phyloP scores from a whole-genome alignment of 2,113 vertebrate species.

The Smithornis capensis region DNA sequence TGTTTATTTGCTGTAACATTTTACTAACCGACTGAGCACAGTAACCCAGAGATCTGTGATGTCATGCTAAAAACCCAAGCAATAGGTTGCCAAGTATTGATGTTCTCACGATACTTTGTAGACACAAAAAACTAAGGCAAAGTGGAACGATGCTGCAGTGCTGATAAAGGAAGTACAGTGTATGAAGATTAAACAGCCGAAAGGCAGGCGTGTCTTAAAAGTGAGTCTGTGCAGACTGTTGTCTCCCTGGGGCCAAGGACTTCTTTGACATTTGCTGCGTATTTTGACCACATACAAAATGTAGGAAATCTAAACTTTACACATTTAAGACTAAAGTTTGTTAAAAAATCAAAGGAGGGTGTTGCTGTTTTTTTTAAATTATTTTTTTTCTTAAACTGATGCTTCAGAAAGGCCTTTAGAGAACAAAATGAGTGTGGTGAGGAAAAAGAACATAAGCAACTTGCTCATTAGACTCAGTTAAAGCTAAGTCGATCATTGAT shows the following conservation, averaged over 20 bases:
- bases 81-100: slow-evolving; percentile 38
- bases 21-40: background rate
- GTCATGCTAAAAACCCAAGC: slow-evolving; percentile 15
- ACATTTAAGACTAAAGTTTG: background rate
- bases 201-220: background rate
- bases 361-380: background rate
- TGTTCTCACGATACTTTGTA: slow-evolving; percentile 45
- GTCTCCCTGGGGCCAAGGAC: background rate
- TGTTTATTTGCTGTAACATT: slow-evolving; percentile 42
- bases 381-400: background rate
- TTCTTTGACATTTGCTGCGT: slow-evolving; percentile 16
- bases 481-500: background rate
- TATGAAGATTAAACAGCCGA: slow-evolving; percentile 35
- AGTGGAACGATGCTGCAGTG: background rate
- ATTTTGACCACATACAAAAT: slow-evolving; percentile 39
- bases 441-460: background rate
- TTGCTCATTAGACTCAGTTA: background rate
- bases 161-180: slow-evolving; percentile 34
- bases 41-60: background rate
- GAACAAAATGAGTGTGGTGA: background rate
- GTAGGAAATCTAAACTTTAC: background rate
- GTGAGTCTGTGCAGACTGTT: slow-evolving; percentile 31
- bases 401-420: background rate
- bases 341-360: background rate
- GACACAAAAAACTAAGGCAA: slow-evolving; percentile 10